Evolutionary conservation across 2,797 vertebrate species (phyloP).

Genomic region (Peromyscus melanophrys): DNA sequence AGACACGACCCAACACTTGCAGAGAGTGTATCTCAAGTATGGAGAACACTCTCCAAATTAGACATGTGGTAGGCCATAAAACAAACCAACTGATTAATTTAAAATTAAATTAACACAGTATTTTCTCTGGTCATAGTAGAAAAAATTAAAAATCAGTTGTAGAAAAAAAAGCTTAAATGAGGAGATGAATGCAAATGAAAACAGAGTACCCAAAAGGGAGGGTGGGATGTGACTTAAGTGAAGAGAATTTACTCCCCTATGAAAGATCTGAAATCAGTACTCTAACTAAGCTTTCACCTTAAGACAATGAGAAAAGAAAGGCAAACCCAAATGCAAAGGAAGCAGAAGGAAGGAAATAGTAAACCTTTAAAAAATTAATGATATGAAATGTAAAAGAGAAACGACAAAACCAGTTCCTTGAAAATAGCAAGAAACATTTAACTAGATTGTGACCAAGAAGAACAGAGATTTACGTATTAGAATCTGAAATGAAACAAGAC

Average conservation of each 20-base stretch:
- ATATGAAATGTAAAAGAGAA: conserved; percentile 40
- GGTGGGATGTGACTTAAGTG: not conserved
- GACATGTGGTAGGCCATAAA: not conserved
- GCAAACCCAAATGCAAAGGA: not conserved
- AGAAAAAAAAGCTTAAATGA: conserved; percentile 26
- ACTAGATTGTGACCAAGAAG: not conserved
- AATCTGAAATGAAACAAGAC: conserved; percentile 2
- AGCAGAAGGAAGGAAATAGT: not conserved
- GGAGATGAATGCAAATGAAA: conserved; percentile 23
- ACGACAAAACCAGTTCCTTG: conserved; percentile 31
- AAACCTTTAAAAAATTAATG: conserved; percentile 44
- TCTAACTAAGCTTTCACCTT: not conserved
- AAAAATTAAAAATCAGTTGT: conserved; percentile 55
- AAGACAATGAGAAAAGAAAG: conserved; percentile 17
- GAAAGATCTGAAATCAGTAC: conserved; percentile 42
- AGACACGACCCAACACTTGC: not conserved
- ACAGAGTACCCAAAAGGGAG: not conserved
- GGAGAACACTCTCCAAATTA: not conserved
- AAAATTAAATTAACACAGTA: conserved; percentile 22
- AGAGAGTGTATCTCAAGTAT: not conserved
- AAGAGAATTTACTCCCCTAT: not conserved
- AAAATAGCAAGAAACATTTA: conserved; percentile 47
- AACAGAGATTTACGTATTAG: not conserved
- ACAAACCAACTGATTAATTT: not conserved
- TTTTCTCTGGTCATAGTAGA: not conserved